A percentile compares a stretch with the other conserved stretches of the same genome.
Conservation (phyloP, 2,888 invertebrate species). For the Trichacis sp. region DNA sequence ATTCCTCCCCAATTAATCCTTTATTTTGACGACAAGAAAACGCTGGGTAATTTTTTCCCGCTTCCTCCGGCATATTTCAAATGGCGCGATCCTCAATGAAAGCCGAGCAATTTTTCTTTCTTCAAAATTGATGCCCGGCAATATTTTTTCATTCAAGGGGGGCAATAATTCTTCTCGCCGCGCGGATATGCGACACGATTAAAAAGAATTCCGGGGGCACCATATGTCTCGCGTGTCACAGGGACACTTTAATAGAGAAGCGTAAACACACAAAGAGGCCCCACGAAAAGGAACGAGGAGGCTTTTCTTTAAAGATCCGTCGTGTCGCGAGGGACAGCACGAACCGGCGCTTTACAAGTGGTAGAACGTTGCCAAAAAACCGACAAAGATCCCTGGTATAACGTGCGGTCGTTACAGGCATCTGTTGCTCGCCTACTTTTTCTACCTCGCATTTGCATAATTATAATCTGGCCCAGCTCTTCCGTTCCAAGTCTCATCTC, state of each 20-base stretch:
- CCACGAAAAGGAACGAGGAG: conserved; percentile 31
- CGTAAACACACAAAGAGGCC: conserved; percentile 28
- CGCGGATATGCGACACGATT: conserved; percentile 34
- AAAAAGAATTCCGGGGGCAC: conserved; percentile 27
- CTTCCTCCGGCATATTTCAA: background rate
- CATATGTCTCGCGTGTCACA: conserved; percentile 34
- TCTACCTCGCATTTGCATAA: conserved; percentile 65
- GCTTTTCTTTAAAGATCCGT: conserved; percentile 25
- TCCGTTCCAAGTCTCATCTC: conserved; percentile 26
- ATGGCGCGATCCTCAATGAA: background rate
- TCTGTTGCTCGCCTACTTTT: conserved; percentile 64
- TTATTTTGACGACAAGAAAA: background rate
- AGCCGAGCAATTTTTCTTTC: background rate
- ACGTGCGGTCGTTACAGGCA: conserved; percentile 62
- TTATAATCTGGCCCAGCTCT: conserved; percentile 60
- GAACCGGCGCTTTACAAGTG: conserved; percentile 12
- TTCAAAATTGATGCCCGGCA: background rate
- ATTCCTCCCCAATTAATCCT: background rate
- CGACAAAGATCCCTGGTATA: conserved; percentile 33
- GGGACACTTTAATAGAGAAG: conserved; percentile 32
- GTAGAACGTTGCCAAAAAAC: conserved; percentile 22
- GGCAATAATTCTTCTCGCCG: conserved; percentile 15
- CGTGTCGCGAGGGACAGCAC: conserved; percentile 23
- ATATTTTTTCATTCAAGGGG: background rate
- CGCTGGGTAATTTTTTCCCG: background rate